Conservation (phyloP, 2,113 vertebrate species). For the Boleophthalmus pectinirostris region DNA sequence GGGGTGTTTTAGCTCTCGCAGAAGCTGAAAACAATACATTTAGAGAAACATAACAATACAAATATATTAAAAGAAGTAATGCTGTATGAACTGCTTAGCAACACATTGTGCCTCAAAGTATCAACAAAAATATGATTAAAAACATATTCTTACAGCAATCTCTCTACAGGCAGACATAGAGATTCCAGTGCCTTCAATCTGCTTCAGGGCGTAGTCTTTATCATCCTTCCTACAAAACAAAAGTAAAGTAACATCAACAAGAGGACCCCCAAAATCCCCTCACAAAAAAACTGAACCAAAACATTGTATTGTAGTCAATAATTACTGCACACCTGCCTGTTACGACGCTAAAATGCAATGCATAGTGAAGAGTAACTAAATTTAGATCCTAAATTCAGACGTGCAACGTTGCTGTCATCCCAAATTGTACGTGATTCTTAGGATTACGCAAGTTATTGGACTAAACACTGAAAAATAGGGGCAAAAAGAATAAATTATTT, state of each 20-base stretch:
- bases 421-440: no score
- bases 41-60: constrained; percentile 12
- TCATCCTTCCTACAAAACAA: constrained; percentile 94
- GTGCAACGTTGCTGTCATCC: no score
- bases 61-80: not conserved
- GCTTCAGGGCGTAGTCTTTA: constrained; percentile 99
- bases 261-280: constrained; percentile 42
- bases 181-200: constrained; percentile 99
- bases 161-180: constrained; percentile 99
- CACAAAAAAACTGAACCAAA: constrained; percentile 43
- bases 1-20: constrained; percentile 97
- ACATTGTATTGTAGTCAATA: not conserved
- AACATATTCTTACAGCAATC: constrained; percentile 91
- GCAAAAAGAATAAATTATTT: no score
- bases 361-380: no score
- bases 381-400: no score
- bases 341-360: not conserved
- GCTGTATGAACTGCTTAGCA: not conserved
- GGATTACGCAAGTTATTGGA: no score
- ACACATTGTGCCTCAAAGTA: not conserved
- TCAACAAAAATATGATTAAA: not conserved
- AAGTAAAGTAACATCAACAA: constrained; percentile 63
- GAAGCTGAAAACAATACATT: constrained; percentile 84
- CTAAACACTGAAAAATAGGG: no score
- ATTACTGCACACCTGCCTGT: not conserved